Conservation (phyloP, 2,797 vertebrate species). For the Mionectes olivaceus region DNA sequence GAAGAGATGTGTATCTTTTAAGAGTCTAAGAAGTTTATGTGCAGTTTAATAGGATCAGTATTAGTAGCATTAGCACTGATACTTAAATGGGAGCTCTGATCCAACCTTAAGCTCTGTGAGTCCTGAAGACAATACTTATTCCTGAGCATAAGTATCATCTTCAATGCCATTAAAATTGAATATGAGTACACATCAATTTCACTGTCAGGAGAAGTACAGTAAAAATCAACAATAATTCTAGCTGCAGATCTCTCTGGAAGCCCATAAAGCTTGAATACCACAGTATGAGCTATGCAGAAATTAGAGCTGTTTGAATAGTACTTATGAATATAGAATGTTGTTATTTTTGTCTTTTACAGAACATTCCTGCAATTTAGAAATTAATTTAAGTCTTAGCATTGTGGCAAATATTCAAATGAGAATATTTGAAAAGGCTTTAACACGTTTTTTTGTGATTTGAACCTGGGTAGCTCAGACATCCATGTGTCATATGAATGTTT, state of each 20-base stretch:
- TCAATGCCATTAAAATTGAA: slow-evolving; percentile 57
- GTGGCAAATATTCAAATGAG: not conserved
- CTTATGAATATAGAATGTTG: not conserved
- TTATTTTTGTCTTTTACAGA: not conserved
- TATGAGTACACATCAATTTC: slow-evolving; percentile 27
- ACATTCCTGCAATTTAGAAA: not conserved
- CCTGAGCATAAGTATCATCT: not conserved
- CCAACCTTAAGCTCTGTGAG: not conserved
- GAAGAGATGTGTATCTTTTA: not conserved
- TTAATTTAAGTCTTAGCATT: not conserved
- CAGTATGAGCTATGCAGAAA: not conserved
- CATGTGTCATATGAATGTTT: not conserved
- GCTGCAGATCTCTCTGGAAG: slow-evolving; percentile 41
- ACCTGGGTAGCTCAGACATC: not conserved
- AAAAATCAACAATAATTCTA: slow-evolving; percentile 59
- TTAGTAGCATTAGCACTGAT: slow-evolving; percentile 4
- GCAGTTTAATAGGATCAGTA: slow-evolving; percentile 6
- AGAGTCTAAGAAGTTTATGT: not conserved
- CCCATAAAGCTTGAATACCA: slow-evolving; percentile 7
- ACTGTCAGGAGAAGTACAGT: not conserved
- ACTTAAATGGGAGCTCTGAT: not conserved
- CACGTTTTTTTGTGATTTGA: not conserved
- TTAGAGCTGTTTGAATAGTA: not conserved
- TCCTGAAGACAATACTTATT: slow-evolving; percentile 23
- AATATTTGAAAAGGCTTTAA: not conserved